Base-by-base conservation (phyloP, 1,140 invertebrate genomes). In the Eupristina koningsbergeri region DNA sequence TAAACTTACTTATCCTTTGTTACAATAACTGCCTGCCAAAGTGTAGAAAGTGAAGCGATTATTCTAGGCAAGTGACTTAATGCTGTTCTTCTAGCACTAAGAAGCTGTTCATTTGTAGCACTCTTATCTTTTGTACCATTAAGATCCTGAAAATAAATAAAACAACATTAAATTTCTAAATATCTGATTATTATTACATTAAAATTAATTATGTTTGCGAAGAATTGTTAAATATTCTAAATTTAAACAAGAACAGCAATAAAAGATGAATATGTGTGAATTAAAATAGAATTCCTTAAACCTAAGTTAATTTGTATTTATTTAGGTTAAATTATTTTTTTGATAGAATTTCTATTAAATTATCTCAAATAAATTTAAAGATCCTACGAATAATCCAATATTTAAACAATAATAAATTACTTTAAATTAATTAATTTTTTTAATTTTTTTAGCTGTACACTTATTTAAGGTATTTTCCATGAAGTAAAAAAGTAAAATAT, bases 1-100 rank as follows among this genome's bases (percentile, higher is more conserved):
- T 9, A 31, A 67, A 87, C 87, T 81, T 85, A 93, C 92, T 93
- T 93, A 82, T 94, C 93, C 84, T 93, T 92, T 11, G 90, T 91
- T 29, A 90, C 89, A 67, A 92, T 86, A 19, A 95, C 93, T 45
- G 96, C 96, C 89, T 96, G 95, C 97, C 97, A 98, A n/a, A 98
- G 91, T 74, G 95, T 94, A 2, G 96, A 94, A 36, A 97, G 93
- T 85, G 96, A 96, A 8, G 95, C 95, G 86, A 98, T 95, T 88
- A 98, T 96, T 84, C 96, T 93, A 0, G 97, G 96, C 86, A 98
- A 93, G 89, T 97, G 96, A 87, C 95, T 95, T 15, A 98, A 91
- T 26, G 98, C 94, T 11, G 94, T 94, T 89, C 95, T 95, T 74
- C 96, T 93, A 0, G 96, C 96, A 45, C 94, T 94, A 79, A 95